Conservation (phyloP, 2,888 invertebrate species). For the Altica lythri region DNA sequence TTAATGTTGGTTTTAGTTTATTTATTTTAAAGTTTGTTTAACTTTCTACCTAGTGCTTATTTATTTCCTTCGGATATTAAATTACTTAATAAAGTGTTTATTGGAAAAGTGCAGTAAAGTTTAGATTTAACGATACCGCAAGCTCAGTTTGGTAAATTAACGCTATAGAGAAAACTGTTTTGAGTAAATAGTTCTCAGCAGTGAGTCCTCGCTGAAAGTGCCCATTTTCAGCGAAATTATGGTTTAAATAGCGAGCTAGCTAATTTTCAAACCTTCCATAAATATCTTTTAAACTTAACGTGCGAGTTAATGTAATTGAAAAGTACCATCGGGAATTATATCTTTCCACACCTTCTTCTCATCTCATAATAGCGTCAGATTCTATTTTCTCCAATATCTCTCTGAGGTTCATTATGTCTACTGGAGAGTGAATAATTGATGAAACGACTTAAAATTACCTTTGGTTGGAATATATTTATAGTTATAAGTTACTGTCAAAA, state of each 20-base stretch:
- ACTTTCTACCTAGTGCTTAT: too few relatives aligned
- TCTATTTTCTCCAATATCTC: slow-evolving; percentile 16
- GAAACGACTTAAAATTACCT: slow-evolving; percentile 12
- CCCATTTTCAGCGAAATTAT: background rate
- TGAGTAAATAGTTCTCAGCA: too few relatives aligned
- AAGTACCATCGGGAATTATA: slow-evolving; percentile 19
- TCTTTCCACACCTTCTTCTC: slow-evolving; percentile 18
- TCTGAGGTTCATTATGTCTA: slow-evolving; percentile 21
- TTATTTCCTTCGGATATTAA: too few relatives aligned
- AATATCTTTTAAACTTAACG: slow-evolving; percentile 15
- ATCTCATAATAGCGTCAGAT: slow-evolving; percentile 12
- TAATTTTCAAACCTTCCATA: background rate
- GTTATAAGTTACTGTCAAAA: too few relatives aligned
- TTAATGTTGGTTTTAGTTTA: too few relatives aligned
- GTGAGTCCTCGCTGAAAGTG: too few relatives aligned
- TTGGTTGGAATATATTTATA: slow-evolving; percentile 9
- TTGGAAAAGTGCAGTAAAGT: too few relatives aligned
- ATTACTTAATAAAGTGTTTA: too few relatives aligned
- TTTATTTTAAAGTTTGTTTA: too few relatives aligned
- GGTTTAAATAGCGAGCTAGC: background rate
- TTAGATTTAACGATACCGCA: too few relatives aligned
- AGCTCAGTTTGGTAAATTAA: too few relatives aligned
- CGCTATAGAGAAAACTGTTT: too few relatives aligned
- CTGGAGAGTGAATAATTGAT: slow-evolving; percentile 26
- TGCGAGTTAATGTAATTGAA: slow-evolving; percentile 12